A percentile compares a stretch with the other conserved stretches of the same genome.
phyloP scores from a whole-genome alignment of 2,888 invertebrate species.

The Alviniconcha strummeri region DNA sequence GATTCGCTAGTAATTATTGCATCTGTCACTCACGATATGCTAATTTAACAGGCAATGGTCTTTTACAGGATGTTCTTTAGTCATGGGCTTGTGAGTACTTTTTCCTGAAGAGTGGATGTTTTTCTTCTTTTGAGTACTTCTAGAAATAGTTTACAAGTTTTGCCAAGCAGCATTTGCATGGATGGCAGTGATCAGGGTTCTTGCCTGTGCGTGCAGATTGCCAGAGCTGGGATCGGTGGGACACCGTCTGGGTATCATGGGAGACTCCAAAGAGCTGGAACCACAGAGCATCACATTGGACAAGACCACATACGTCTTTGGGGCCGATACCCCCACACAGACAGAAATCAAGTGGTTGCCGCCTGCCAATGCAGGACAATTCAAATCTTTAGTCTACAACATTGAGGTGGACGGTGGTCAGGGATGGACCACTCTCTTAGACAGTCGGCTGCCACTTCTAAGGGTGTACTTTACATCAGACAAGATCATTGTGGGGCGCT shows the following conservation, averaged over 20 bases:
- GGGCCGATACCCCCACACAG: constrained; percentile 16
- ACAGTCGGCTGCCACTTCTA: constrained; percentile 1
- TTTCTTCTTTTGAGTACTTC: too few species aligned
- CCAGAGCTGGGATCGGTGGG: constrained; percentile 24
- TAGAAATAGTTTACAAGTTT: too few species aligned
- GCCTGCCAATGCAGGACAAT: neutral
- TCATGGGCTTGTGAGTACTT: too few species aligned
- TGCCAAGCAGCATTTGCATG: too few species aligned
- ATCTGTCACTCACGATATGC: too few species aligned
- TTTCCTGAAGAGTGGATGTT: too few species aligned
- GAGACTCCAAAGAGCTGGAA: constrained; percentile 12
- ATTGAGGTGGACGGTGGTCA: constrained; percentile 22
- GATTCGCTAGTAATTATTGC: too few species aligned
- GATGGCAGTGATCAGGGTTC: too few species aligned
- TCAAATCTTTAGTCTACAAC: constrained; percentile 18
- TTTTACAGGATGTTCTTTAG: too few species aligned
- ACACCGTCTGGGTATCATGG: constrained; percentile 22
- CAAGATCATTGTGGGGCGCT: constrained; percentile 21
- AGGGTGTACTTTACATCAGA: constrained; percentile 22
- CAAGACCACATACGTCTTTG: constrained; percentile 7
- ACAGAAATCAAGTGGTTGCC: constrained; percentile 25
- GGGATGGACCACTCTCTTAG: constrained; percentile 11
- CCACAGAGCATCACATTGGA: constrained; percentile 9
- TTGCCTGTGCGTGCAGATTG: constrained; percentile 5
- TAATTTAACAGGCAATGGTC: too few species aligned